These are phyloP conservation scores for Phymorhynchus buccinoides DNA, from an alignment of 1,140 invertebrate genomes.

Conservation along the genomic window DNA sequence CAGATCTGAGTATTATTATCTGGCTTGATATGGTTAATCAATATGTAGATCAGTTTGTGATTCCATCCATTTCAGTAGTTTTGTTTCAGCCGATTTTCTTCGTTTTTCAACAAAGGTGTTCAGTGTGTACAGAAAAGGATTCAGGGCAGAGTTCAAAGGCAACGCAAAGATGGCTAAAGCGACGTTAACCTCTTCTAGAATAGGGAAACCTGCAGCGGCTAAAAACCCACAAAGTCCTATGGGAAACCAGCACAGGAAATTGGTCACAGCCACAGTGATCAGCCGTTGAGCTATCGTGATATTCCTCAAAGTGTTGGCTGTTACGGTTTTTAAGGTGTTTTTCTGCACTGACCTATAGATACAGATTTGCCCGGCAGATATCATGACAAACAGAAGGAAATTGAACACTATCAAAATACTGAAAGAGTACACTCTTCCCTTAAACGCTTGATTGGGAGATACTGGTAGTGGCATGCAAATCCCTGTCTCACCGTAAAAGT, in stretches of 20 bases:
- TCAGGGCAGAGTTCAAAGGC: slow-evolving; percentile 53
- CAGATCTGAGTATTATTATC: too few relatives aligned
- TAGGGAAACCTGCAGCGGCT: slow-evolving; percentile 37
- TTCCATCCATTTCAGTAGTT: too few relatives aligned
- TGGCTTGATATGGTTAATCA: too few relatives aligned
- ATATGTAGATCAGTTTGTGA: too few relatives aligned
- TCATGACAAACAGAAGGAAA: neutral
- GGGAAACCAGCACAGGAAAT: slow-evolving; percentile 43
- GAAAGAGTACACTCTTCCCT: neutral
- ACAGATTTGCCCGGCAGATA: neutral
- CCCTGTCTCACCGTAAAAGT: slow-evolving; percentile 12
- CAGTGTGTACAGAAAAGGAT: slow-evolving; percentile 54
- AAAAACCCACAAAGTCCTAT: slow-evolving; percentile 33
- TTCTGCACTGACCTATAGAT: neutral
- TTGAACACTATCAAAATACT: neutral
- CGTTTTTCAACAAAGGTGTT: slow-evolving; percentile 19
- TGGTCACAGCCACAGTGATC: slow-evolving; percentile 39
- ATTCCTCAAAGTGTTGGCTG: neutral
- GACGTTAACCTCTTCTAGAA: slow-evolving; percentile 47
- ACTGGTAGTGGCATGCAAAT: neutral
- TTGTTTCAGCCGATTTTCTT: too few relatives aligned
- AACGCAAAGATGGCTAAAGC: slow-evolving; percentile 51
- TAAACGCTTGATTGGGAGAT: neutral
- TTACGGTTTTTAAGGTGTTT: neutral
- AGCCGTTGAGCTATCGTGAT: slow-evolving; percentile 43